These are phyloP conservation scores for Drosophila navojoa DNA, from an alignment of 1,140 invertebrate genomes.

Conservation along the genomic window DNA sequence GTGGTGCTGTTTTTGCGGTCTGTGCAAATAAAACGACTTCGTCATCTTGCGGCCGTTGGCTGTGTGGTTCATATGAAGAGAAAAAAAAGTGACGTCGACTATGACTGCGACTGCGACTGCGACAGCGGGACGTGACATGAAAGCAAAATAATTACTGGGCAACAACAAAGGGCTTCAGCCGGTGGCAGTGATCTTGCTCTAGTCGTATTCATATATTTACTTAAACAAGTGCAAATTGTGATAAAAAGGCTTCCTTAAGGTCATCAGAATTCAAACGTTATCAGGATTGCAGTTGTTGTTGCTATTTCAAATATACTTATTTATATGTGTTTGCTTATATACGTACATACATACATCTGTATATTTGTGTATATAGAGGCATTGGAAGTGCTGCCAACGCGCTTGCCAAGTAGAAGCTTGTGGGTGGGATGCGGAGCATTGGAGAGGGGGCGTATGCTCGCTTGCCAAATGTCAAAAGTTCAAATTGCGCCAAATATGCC, in stretches of 20 bases:
- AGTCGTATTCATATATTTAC: slow-evolving; percentile 17
- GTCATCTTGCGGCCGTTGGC: slow-evolving; percentile 61
- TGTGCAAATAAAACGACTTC: slow-evolving; percentile 71
- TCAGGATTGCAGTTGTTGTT: slow-evolving; percentile 33
- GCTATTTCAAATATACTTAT: slow-evolving; percentile 7
- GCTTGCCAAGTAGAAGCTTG: slow-evolving; percentile 37
- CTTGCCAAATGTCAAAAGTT: slow-evolving; percentile 55
- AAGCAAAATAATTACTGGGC: slow-evolving; percentile 57
- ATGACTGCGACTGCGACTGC: slow-evolving; percentile 38
- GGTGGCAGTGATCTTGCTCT: slow-evolving; percentile 58
- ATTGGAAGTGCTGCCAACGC: slow-evolving; percentile 39
- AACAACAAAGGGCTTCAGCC: slow-evolving; percentile 55
- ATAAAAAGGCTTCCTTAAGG: slow-evolving; percentile 40
- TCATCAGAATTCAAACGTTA: slow-evolving; percentile 35
- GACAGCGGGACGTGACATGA: slow-evolving; percentile 69
- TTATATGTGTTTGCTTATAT: slow-evolving; percentile 8
- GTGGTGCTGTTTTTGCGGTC: slow-evolving; percentile 37
- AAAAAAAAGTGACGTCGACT: slow-evolving; percentile 56
- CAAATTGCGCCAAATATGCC: slow-evolving; percentile 47
- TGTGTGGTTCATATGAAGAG: slow-evolving; percentile 36
- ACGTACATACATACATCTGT: background rate
- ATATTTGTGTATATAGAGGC: background rate
- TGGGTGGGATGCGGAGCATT: slow-evolving; percentile 6
- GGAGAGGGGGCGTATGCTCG: slow-evolving; percentile 22
- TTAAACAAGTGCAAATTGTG: slow-evolving; percentile 44